Evolutionary conservation across 1,140 invertebrate species (phyloP).

Genomic region (Drosophila miranda): DNA sequence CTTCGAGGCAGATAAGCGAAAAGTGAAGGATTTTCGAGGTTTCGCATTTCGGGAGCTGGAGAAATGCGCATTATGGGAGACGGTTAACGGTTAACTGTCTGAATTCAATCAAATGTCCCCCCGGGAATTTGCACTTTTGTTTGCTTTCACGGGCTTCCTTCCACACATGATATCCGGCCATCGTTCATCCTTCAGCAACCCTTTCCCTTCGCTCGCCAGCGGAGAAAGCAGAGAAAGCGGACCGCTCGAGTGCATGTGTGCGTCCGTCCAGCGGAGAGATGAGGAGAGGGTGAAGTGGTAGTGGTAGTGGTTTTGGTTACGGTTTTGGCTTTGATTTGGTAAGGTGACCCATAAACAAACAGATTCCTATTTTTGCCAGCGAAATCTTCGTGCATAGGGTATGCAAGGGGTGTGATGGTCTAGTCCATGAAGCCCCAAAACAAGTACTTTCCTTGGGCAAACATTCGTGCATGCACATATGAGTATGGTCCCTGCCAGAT

Average conservation of each 20-base stretch:
- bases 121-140: slow-evolving; percentile 73
- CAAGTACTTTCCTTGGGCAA: slow-evolving; percentile 20
- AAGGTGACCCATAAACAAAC: slow-evolving; percentile 78
- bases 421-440: background rate
- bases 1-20: slow-evolving; percentile 62
- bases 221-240: slow-evolving; percentile 62
- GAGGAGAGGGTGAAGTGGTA: background rate
- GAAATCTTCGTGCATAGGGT: slow-evolving; percentile 14
- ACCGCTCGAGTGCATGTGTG: slow-evolving; percentile 43
- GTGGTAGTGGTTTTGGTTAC: too few species aligned
- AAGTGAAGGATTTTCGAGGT: slow-evolving; percentile 32
- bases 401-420: slow-evolving; percentile 1
- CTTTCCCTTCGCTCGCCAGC: slow-evolving; percentile 40
- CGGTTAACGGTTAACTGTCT: slow-evolving; percentile 68
- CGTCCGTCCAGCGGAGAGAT: slow-evolving; percentile 51
- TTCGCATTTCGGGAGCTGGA: slow-evolving; percentile 30
- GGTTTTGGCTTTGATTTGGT: slow-evolving; percentile 11
- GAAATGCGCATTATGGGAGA: slow-evolving; percentile 66
- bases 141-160: slow-evolving; percentile 55
- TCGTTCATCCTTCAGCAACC: slow-evolving; percentile 55
- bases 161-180: slow-evolving; percentile 62
- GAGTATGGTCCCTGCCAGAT: background rate
- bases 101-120: slow-evolving; percentile 80
- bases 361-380: slow-evolving; percentile 51
- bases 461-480: slow-evolving; percentile 34